These are phyloP conservation scores for Agonopterix alstromeriana DNA, from an alignment of 2,888 invertebrate species.

Conservation along the genomic window DNA sequence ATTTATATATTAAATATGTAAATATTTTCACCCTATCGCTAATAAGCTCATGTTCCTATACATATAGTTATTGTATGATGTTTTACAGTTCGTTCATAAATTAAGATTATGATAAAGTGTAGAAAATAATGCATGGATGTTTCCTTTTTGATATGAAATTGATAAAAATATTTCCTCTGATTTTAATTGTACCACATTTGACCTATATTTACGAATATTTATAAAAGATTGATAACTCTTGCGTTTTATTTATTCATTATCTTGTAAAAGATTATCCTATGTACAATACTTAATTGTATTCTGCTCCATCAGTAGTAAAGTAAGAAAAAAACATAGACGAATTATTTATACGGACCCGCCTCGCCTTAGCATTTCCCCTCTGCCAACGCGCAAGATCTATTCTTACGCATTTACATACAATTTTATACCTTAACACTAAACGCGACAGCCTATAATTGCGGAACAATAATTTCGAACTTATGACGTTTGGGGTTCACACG, in stretches of 20 bases:
- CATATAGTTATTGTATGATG: conserved; percentile 46
- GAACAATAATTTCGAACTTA: no score
- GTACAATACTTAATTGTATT: no score
- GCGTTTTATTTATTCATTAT: conserved; percentile 6
- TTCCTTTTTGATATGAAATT: conserved; percentile 74
- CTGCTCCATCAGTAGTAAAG: no score
- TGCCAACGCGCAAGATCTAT: no score
- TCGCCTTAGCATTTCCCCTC: no score
- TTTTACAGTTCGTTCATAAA: conserved; percentile 44
- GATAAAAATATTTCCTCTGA: conserved; percentile 71
- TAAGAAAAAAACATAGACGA: no score
- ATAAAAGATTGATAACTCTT: conserved; percentile 67
- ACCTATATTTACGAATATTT: conserved; percentile 76
- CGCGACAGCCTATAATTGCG: no score
- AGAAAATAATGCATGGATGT: conserved; percentile 71
- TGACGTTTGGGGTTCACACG: no score
- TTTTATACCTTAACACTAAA: no score
- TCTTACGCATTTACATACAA: no score
- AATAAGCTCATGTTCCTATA: conserved; percentile 59
- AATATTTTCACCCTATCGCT: conserved; percentile 35
- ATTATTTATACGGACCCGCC: no score
- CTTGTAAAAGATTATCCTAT: no score
- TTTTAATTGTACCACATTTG: conserved; percentile 75
- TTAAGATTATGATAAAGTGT: conserved; percentile 66
- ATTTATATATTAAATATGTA: not conserved